Conservation (phyloP, 2,888 invertebrate species). For the Amphipyra berbera region DNA sequence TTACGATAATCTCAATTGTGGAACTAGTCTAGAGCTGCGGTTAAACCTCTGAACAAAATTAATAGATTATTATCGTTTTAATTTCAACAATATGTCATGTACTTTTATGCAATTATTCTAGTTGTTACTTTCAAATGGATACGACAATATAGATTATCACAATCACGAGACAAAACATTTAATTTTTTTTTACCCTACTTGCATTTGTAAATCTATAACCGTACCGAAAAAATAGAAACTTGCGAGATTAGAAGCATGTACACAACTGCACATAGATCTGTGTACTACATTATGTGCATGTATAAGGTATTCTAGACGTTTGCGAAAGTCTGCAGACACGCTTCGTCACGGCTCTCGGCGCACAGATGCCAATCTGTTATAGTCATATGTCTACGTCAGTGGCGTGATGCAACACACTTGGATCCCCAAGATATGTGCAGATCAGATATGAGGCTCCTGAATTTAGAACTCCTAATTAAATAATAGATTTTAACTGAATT, state of each 20-base stretch:
- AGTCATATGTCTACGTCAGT: conserved; percentile 79
- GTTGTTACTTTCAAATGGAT: too few relatives aligned
- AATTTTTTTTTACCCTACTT: not conserved
- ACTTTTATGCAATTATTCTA: too few relatives aligned
- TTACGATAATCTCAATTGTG: conserved; percentile 24
- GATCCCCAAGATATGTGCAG: conserved; percentile 40
- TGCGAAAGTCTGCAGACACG: conserved; percentile 81
- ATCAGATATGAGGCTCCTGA: conserved; percentile 17
- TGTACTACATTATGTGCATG: conserved; percentile 50
- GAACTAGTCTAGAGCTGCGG: conserved; percentile 11
- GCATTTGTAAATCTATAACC: conserved; percentile 2
- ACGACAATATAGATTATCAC: too few relatives aligned
- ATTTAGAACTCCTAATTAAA: conserved; percentile 8
- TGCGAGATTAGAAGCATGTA: conserved; percentile 39
- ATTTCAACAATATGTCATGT: too few relatives aligned
- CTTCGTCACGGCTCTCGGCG: conserved; percentile 78
- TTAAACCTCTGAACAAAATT: not conserved
- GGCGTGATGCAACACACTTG: conserved; percentile 73
- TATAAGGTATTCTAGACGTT: conserved; percentile 69
- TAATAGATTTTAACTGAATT: not conserved
- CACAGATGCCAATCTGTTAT: conserved; percentile 78
- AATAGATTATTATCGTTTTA: too few relatives aligned
- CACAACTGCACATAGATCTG: conserved; percentile 48
- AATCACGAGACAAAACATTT: not conserved
- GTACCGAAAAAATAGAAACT: conserved; percentile 57